Evolutionary conservation across 2,888 invertebrate genomes (phyloP).

Genomic region (Thecophora atra): DNA sequence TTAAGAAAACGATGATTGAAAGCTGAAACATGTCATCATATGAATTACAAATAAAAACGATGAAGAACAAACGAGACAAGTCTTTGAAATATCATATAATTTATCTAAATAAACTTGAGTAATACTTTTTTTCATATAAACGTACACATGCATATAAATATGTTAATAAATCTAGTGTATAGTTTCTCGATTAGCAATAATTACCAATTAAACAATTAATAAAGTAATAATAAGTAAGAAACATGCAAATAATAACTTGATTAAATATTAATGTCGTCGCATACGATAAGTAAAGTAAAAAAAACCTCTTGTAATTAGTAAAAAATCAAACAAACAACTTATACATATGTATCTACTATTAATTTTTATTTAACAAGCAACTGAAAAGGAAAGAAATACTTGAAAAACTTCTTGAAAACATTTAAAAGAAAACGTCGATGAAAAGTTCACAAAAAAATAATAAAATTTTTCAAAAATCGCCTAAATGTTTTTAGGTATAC

Average conservation of each 20-base stretch:
- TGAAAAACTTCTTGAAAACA: conserved; percentile 36
- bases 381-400: conserved; percentile 30
- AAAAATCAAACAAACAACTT: conserved; percentile 2
- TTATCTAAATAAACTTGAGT: conserved; percentile 29
- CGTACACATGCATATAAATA: conserved; percentile 21
- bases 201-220: too few species aligned
- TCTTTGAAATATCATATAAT: conserved; percentile 10
- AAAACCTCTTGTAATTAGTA: conserved; percentile 27
- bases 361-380: conserved; percentile 43
- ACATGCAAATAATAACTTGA: too few species aligned
- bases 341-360: conserved; percentile 42
- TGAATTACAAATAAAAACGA: conserved; percentile 17
- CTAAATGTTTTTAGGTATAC: conserved; percentile 45
- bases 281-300: conserved; percentile 18
- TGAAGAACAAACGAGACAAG: conserved; percentile 8
- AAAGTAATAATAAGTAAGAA: conserved; percentile 11
- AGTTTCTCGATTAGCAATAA: conserved; percentile 39
- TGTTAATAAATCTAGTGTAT: conserved; percentile 24
- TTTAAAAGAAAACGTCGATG: conserved; percentile 40
- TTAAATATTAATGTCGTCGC: too few species aligned
- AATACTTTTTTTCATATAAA: conserved; percentile 31
- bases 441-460: conserved; percentile 42
- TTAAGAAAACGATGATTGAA: conserved; percentile 21
- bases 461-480: conserved; percentile 46
- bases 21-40: background rate